Percentiles rank a stretch among this genome's conserved stretches.
Conservation (phyloP, 2,797 vertebrate genomes). For the Semaprochilodus insignis region DNA sequence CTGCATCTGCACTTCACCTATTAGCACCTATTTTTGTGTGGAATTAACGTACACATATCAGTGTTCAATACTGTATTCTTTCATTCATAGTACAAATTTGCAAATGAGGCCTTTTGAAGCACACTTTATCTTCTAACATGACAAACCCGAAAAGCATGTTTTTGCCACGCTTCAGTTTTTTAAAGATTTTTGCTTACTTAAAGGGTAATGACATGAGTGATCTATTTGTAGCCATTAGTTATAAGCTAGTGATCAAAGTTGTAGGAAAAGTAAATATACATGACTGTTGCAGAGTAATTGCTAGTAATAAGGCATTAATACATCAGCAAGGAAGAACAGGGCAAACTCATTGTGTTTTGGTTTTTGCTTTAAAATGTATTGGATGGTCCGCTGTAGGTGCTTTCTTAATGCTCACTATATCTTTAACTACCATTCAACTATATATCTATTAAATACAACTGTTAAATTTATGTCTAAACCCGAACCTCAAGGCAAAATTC, state of each 20-base stretch:
- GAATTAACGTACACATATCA: background rate
- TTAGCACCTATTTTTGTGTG: constrained; percentile 13
- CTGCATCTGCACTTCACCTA: constrained; percentile 12
- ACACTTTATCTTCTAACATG: background rate
- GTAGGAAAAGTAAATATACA: background rate
- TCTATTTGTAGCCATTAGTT: background rate
- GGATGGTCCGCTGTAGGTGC: too few relatives aligned
- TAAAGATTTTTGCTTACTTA: background rate
- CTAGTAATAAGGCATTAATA: background rate
- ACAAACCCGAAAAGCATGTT: background rate
- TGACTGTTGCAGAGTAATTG: background rate
- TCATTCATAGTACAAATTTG: background rate
- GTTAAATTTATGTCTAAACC: too few relatives aligned
- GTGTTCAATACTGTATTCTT: background rate
- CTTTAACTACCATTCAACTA: too few relatives aligned
- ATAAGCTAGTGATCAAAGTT: background rate
- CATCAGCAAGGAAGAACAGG: background rate
- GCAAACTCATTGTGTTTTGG: too few relatives aligned
- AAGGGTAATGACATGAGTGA: background rate
- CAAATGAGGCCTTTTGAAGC: background rate
- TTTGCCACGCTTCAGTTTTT: too few relatives aligned
- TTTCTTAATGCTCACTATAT: too few relatives aligned
- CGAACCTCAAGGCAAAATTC: too few relatives aligned
- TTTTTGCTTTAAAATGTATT: too few relatives aligned
- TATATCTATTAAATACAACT: too few relatives aligned